phyloP scores from a whole-genome alignment of 1,140 invertebrate genomes.

The Mya arenaria region DNA sequence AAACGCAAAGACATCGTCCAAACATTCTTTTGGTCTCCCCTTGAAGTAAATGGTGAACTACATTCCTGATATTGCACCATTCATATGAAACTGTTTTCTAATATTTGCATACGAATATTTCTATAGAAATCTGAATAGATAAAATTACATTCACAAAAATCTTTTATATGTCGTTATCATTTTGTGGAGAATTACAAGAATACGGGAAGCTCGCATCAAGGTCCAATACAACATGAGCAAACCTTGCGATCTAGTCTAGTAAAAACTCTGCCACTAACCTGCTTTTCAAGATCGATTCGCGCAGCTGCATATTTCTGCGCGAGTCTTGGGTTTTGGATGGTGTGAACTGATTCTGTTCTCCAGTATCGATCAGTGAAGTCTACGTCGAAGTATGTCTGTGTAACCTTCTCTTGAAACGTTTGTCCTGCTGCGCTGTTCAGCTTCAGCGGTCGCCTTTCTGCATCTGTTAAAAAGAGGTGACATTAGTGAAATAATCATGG shows the following conservation, averaged over 20 bases:
- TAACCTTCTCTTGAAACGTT: too few relatives aligned
- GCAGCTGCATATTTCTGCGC: neutral
- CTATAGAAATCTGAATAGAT: neutral
- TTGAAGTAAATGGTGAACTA: neutral
- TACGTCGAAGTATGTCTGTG: slow-evolving; percentile 28
- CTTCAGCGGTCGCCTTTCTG: too few relatives aligned
- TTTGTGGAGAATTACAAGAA: neutral
- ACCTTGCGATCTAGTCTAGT: too few relatives aligned
- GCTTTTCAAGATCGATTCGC: neutral
- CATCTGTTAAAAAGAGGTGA: too few relatives aligned
- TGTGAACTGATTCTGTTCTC: slow-evolving; percentile 1
- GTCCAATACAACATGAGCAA: neutral
- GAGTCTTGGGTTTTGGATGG: slow-evolving; percentile 19
- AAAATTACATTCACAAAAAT: neutral
- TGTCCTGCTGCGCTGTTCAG: too few relatives aligned
- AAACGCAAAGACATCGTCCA: neutral
- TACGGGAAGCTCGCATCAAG: neutral
- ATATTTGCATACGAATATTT: neutral
- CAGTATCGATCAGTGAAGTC: slow-evolving; percentile 18
- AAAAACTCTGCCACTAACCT: slow-evolving; percentile 16
- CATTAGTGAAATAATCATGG: too few relatives aligned
- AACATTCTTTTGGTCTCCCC: neutral
- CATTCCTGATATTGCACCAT: neutral
- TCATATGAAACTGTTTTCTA: neutral
- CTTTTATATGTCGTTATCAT: neutral